Evolutionary conservation across 2,888 invertebrate genomes (phyloP), one percentile per base, ranked within the genome.

Genomic region (Napeogenes sylphis): DNA sequence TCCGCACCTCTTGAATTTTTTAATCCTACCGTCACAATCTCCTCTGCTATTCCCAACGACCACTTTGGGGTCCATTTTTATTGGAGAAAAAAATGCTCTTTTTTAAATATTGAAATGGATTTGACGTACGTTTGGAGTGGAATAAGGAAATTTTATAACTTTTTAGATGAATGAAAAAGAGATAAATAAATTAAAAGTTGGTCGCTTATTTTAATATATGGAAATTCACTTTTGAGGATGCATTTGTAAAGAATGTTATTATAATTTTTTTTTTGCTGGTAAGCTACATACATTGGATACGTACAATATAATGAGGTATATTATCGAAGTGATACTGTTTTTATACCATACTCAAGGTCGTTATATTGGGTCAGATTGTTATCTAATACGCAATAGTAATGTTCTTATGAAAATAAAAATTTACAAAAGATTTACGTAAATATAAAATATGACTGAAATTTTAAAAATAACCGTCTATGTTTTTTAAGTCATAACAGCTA

Each of bases 1-100:
- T 67, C 64, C 60, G 54, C 33, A 51, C 14, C 56, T 60, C 64
- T 55, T 67, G 67, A 64, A 67, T 67, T 64, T 64, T 67, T 67
- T 62, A 67, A 67, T 62, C 58, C 60, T 33, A 54, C 62, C 62
- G 58, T 62, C 64, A 61, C 42, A 46, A 38, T 60, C 32, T 57
- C 55, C 62, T 60, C 58, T 51, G 55, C 59, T 33, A 62, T 30
- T 38, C 55, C 35, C 46, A 58, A 58, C 58, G 64, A 57, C 35
- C 59, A 55, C 63, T 69, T 66, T 58, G 67, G 65, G 63, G 55
- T 56, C 45, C 64, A 55, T 51, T 51, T 51, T 10, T 8, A 30
- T 4, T 30, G 30, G 30, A 51, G 8, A 30, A 21, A 30, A 14
- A 30, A 51, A 51, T 51, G 10, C 12, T 30, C 30, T 12, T 3